Evolutionary conservation across 1,140 invertebrate species (phyloP).

Genomic region (Conopomorpha cramerella): DNA sequence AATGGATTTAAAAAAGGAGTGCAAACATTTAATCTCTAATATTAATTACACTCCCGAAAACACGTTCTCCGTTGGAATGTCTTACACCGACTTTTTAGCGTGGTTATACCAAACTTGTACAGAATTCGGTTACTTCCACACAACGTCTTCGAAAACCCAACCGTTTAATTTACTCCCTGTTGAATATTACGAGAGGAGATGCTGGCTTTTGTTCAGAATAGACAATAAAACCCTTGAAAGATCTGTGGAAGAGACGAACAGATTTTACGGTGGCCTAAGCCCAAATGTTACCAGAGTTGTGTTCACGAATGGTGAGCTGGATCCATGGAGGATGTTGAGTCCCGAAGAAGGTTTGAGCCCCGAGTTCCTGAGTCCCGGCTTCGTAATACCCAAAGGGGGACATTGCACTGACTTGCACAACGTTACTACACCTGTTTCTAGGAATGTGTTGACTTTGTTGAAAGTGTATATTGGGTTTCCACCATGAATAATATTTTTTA

Average conservation of each 20-base stretch:
- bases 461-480: too few species aligned
- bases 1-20: not conserved
- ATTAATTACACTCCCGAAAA: not conserved
- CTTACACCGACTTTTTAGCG: too few species aligned
- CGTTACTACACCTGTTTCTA: too few species aligned
- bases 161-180: slow-evolving; percentile 69
- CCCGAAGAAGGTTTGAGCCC: slow-evolving; percentile 30
- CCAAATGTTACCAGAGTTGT: slow-evolving; percentile 65
- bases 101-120: slow-evolving; percentile 86
- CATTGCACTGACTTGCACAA: not conserved
- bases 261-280: slow-evolving; percentile 61
- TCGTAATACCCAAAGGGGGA: not conserved
- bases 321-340: slow-evolving; percentile 68
- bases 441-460: too few species aligned
- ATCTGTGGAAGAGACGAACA: slow-evolving; percentile 62
- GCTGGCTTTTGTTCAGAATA: slow-evolving; percentile 26
- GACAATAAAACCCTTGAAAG: slow-evolving; percentile 38
- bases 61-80: too few species aligned
- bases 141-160: slow-evolving; percentile 64
- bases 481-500: not conserved
- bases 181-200: slow-evolving; percentile 22
- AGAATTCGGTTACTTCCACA: slow-evolving; percentile 83
- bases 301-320: slow-evolving; percentile 67
- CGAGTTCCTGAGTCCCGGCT: not conserved
- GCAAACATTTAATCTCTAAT: not conserved